Percentiles rank a stretch among this genome's conserved stretches.
phyloP scores from a whole-genome alignment of 2,888 invertebrate genomes.

The Lochmaea capreae region DNA sequence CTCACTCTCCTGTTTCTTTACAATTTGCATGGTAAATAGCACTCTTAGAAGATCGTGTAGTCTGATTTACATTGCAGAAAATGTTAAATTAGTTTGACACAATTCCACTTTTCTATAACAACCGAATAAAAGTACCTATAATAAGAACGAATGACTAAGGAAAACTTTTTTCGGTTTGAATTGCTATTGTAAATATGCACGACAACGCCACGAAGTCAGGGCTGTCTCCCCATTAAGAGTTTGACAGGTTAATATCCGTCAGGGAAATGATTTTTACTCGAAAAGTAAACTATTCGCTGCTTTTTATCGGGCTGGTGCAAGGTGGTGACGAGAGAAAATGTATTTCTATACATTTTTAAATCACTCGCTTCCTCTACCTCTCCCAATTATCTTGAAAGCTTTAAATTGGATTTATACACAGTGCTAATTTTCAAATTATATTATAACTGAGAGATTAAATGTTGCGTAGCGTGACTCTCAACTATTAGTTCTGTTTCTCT shows the following conservation, averaged over 20 bases:
- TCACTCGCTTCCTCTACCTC: background rate
- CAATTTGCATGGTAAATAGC: constrained; percentile 9
- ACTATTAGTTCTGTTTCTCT: background rate
- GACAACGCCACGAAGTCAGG: constrained; percentile 29
- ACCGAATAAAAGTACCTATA: constrained; percentile 24
- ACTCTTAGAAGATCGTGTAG: constrained; percentile 17
- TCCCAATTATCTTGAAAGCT: constrained; percentile 21
- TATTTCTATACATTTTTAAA: constrained; percentile 18
- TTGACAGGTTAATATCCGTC: constrained; percentile 48
- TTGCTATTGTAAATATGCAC: constrained; percentile 39
- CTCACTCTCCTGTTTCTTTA: background rate
- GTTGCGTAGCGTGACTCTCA: background rate
- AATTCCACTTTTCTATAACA: constrained; percentile 38
- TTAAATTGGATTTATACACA: constrained; percentile 16
- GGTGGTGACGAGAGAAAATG: constrained; percentile 12
- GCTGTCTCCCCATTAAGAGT: constrained; percentile 15
- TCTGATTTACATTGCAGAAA: constrained; percentile 41
- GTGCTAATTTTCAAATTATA: background rate
- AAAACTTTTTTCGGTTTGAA: constrained; percentile 44
- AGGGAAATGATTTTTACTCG: constrained; percentile 44
- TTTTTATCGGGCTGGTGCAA: constrained; percentile 25
- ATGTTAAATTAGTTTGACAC: constrained; percentile 45
- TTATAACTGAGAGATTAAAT: background rate
- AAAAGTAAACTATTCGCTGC: constrained; percentile 23
- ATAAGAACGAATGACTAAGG: constrained; percentile 39